These are phyloP conservation scores for Lithophane socia DNA, from an alignment of 2,888 invertebrate species.

Conservation along the genomic window DNA sequence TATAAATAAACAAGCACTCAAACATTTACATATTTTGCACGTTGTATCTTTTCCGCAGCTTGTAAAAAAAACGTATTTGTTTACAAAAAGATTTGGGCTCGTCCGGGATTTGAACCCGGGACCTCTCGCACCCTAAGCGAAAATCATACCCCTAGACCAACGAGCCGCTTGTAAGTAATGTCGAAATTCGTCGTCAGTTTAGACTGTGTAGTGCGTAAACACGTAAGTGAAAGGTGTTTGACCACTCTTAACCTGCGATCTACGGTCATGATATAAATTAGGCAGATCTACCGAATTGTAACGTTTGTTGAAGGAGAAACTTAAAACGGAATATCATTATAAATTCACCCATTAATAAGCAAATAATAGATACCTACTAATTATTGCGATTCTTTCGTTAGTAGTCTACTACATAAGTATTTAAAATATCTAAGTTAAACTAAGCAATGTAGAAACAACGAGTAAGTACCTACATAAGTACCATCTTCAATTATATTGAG, in stretches of 20 bases:
- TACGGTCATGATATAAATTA: slow-evolving; percentile 9
- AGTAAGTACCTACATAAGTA: not conserved
- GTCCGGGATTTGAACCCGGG: slow-evolving; percentile 91
- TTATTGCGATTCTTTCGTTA: not conserved
- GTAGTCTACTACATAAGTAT: not conserved
- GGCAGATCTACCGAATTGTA: not conserved
- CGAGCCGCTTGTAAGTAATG: slow-evolving; percentile 75
- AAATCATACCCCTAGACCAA: slow-evolving; percentile 91
- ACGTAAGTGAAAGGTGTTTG: slow-evolving; percentile 71
- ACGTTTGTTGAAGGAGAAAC: too few species aligned
- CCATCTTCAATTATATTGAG: not conserved
- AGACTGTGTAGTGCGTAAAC: slow-evolving; percentile 27
- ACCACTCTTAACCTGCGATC: slow-evolving; percentile 28
- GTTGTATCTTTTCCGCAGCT: not conserved
- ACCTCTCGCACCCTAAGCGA: slow-evolving; percentile 91
- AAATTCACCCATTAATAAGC: not conserved
- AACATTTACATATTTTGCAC: slow-evolving; percentile 23
- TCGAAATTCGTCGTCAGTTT: slow-evolving; percentile 65
- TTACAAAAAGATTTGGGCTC: slow-evolving; percentile 82
- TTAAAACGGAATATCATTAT: too few species aligned
- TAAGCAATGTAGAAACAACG: not conserved
- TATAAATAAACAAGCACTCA: slow-evolving; percentile 29
- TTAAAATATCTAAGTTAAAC: not conserved
- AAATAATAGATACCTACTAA: not conserved
- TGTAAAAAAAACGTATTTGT: not conserved